Base-by-base conservation (phyloP, 1,140 invertebrate species). In the Pachyrhynchus sulphureomaculatus region DNA sequence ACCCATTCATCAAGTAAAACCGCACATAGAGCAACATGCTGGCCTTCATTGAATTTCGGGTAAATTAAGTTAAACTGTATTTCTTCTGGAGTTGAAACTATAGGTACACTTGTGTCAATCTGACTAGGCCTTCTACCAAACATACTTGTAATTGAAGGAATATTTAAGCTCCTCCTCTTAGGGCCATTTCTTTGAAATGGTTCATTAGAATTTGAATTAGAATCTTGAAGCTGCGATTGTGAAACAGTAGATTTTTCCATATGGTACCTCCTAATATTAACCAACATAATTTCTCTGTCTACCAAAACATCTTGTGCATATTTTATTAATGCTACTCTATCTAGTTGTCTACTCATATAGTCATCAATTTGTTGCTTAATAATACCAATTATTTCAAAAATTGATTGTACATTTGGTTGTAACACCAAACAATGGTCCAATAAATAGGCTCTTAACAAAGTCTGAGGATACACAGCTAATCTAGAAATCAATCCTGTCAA, bases 1-100 rank as follows among this genome's bases (percentile, higher is more conserved):
- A 95, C 78, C 90, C 95, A 96, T 75, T 97, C 94, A 69, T 94
- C 91, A 44, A 97, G 78, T 47, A 97, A 77, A 3, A 97, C 86
- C n/a, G 92, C 92, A 77, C 92, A 91, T 54, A 91, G 78, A 2
- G 91, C 86, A 47, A 90, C 83, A 75, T 91, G 68, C 64, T 76
- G 72, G 10, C 65, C 65, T 61, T 75, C 72, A 34, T 67, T 74
- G 45, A 75, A 75, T 55, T 74, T 72, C 37, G 72, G 70, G 61
- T 73, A 73, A 23, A 72, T 47, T 12, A 58, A 41, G 51, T 66
- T 63, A 47, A 64, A 66, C 13, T 66, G 61, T 17, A 62, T 29
- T 24, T 70, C 71, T 47, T 74, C 69, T 18, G 44, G 20, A 26
- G 68, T 47, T 17, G 62, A 37, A 20, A 65, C 32, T 44, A 75